phyloP scores from a whole-genome alignment of 2,113 vertebrate genomes.

The Reinhardtius hippoglossoides region DNA sequence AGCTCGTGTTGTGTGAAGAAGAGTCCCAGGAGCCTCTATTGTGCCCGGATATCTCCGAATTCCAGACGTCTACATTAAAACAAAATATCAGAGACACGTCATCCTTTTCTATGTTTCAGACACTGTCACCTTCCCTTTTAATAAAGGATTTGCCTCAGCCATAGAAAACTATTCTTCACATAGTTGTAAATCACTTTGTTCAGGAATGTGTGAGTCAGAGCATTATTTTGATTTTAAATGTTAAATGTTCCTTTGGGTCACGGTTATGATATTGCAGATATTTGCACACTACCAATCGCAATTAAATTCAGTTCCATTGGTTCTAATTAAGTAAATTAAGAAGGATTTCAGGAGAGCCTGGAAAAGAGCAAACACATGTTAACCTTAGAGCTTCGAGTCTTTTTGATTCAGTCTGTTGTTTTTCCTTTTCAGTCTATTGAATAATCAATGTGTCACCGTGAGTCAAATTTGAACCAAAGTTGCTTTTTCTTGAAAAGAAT shows the following conservation, averaged over 20 bases:
- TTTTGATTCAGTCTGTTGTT: no score
- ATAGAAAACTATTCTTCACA: not conserved
- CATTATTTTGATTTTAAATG: not conserved
- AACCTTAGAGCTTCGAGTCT: no score
- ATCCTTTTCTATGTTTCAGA: not conserved
- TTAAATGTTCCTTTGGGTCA: not conserved
- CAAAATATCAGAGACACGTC: not conserved
- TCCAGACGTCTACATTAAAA: not conserved
- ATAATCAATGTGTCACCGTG: no score
- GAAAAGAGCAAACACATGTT: no score
- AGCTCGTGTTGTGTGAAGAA: not conserved
- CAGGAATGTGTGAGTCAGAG: not conserved
- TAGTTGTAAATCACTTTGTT: not conserved
- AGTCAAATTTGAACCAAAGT: no score
- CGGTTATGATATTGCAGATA: not conserved
- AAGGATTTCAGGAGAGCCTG: no score
- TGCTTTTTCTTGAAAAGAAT: no score
- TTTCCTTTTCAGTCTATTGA: no score
- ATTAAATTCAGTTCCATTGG: no score
- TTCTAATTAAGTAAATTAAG: no score
- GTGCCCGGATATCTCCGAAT: slow-evolving; percentile 2
- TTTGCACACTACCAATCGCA: no score
- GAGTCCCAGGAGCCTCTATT: not conserved
- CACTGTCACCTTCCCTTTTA: not conserved
- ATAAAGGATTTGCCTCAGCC: not conserved